phyloP scores from a whole-genome alignment of 2,113 vertebrate species.

The Lophius piscatorius region DNA sequence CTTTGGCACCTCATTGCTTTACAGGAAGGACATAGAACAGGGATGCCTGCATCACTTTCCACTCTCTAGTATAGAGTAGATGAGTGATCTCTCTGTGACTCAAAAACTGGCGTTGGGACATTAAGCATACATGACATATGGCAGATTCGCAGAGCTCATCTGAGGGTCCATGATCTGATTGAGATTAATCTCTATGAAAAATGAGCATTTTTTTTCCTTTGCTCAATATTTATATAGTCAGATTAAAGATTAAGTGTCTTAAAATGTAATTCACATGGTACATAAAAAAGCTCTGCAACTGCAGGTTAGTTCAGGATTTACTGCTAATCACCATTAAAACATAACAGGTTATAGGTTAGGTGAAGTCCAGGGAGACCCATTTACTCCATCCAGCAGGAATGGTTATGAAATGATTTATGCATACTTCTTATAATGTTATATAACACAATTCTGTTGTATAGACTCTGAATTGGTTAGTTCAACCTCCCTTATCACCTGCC shows the following conservation, averaged over 20 bases:
- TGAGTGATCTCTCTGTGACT: neutral
- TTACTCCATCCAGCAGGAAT: neutral
- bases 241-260: slow-evolving; percentile 22
- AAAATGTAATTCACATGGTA: neutral
- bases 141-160: neutral
- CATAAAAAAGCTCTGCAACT: neutral
- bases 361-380: neutral
- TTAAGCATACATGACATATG: slow-evolving; percentile 3
- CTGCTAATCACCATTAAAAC: slow-evolving; percentile 36
- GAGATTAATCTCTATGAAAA: slow-evolving; percentile 15
- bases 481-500: neutral
- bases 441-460: neutral
- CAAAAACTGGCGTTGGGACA: neutral
- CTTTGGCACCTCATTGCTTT: too few species aligned
- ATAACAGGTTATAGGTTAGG: slow-evolving; percentile 12
- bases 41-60: too few species aligned
- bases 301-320: slow-evolving; percentile 45
- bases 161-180: slow-evolving; percentile 9
- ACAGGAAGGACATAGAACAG: too few species aligned
- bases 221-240: slow-evolving; percentile 3
- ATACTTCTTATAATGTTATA: slow-evolving; percentile 5
- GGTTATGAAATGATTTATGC: neutral
- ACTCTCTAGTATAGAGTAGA: too few species aligned
- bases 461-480: neutral
- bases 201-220: neutral